Percentiles rank a stretch among this genome's conserved stretches.
Evolutionary conservation across 1,140 invertebrate species (phyloP).

Genomic region (Nebria ingens): DNA sequence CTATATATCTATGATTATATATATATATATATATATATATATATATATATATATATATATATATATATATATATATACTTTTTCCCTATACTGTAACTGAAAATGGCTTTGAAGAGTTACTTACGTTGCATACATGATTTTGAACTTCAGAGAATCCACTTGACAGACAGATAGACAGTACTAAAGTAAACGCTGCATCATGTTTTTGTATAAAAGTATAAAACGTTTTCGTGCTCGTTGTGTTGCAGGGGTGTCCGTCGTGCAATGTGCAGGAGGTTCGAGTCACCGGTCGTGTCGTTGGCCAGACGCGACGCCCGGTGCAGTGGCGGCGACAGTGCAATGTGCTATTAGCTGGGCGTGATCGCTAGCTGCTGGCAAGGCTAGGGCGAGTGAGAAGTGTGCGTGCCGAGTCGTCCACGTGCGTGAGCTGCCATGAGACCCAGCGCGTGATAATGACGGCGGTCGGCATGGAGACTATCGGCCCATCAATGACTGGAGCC

Average conservation of each 20-base stretch:
- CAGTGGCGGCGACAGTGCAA: neutral
- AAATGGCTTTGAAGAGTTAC: no score
- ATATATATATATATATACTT: no score
- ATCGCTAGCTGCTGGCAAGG: neutral
- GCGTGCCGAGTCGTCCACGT: conserved; percentile 14
- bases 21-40: no score
- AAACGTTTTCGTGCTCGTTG: neutral
- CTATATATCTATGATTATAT: no score
- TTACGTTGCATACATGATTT: neutral
- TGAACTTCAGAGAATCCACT: no score
- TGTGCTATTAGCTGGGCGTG: neutral
- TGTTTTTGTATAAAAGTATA: neutral
- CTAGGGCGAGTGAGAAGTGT: conserved; percentile 14
- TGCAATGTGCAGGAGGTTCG: no score
- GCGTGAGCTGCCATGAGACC: conserved; percentile 17
- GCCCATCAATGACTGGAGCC: conserved; percentile 14
- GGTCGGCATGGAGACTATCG: conserved; percentile 22
- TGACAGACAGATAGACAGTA: no score
- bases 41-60: no score
- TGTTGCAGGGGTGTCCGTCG: neutral
- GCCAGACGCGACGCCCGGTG: neutral
- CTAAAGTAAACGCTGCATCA: no score
- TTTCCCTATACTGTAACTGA: no score
- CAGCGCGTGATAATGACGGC: conserved; percentile 17
- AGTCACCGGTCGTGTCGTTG: neutral